phyloP scores from a whole-genome alignment of 2,113 vertebrate species.

The Eurystomus gularis region DNA sequence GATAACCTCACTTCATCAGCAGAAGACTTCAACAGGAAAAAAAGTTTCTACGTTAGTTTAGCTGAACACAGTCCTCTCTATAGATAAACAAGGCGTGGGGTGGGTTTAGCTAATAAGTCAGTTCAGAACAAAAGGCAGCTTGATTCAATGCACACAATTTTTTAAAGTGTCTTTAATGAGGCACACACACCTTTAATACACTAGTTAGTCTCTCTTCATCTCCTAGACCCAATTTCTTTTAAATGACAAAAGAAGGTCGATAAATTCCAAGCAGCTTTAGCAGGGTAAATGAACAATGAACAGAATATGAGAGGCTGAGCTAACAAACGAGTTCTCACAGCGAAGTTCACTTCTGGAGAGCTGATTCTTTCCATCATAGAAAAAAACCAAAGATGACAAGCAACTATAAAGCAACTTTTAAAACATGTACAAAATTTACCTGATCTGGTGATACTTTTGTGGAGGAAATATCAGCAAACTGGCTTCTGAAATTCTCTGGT shows the following conservation, averaged over 20 bases:
- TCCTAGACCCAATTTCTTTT: neutral
- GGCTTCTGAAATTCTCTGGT: constrained; percentile 82
- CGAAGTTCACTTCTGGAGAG: neutral
- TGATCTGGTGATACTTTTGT: constrained; percentile 71
- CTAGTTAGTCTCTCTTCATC: neutral
- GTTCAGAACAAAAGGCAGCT: neutral
- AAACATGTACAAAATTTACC: constrained; percentile 54
- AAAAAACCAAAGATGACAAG: neutral
- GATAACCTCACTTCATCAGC: constrained; percentile 71
- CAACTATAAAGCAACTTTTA: neutral
- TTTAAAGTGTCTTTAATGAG: neutral
- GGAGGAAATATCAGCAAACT: constrained; percentile 59
- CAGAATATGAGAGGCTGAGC: neutral
- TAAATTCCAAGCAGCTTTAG: neutral
- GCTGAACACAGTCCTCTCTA: neutral
- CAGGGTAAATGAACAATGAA: neutral
- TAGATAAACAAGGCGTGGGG: neutral
- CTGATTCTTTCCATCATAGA: neutral
- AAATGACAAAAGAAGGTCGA: neutral
- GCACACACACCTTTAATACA: neutral
- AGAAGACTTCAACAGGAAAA: constrained; percentile 69
- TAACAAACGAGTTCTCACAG: neutral
- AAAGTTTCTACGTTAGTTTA: neutral
- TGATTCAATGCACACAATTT: neutral
- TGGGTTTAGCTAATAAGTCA: neutral